Evolutionary conservation across 1,140 invertebrate genomes (phyloP).

Genomic region (Trachelipus rathkii): DNA sequence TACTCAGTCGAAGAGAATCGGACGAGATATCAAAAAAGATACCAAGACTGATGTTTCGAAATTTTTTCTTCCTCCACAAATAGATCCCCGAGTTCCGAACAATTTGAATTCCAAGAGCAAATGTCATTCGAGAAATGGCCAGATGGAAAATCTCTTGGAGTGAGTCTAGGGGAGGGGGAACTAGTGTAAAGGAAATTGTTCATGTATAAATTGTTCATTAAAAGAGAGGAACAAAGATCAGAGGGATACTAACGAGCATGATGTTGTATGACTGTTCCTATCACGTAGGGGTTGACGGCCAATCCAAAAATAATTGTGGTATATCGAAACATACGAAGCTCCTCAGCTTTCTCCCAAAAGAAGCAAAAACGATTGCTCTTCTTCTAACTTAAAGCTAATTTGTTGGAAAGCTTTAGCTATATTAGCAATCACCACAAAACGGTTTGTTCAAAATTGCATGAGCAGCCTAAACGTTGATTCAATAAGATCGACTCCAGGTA

Average conservation of each 20-base stretch:
- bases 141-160: not conserved
- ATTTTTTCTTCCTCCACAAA: too few relatives aligned
- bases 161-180: not conserved
- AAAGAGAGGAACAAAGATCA: not conserved
- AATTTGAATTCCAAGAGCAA: too few relatives aligned
- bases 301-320: constrained; percentile 26
- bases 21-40: too few relatives aligned
- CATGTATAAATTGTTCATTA: not conserved
- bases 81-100: too few relatives aligned
- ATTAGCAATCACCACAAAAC: constrained; percentile 23
- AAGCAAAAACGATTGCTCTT: constrained; percentile 25
- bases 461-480: constrained; percentile 6
- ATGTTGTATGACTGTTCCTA: constrained; percentile 20
- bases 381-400: constrained; percentile 16
- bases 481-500: constrained; percentile 26
- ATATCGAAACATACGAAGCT: constrained; percentile 16
- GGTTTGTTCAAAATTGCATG: constrained; percentile 19
- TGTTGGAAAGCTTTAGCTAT: constrained; percentile 30
- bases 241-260: not conserved
- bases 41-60: too few relatives aligned
- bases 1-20: too few relatives aligned
- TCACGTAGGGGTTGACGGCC: constrained; percentile 16
- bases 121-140: too few relatives aligned
- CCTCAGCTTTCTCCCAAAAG: constrained; percentile 21
- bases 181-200: not conserved